Evolutionary conservation across 2,797 vertebrate species (phyloP).

Genomic region (Myotis vivesi): DNA sequence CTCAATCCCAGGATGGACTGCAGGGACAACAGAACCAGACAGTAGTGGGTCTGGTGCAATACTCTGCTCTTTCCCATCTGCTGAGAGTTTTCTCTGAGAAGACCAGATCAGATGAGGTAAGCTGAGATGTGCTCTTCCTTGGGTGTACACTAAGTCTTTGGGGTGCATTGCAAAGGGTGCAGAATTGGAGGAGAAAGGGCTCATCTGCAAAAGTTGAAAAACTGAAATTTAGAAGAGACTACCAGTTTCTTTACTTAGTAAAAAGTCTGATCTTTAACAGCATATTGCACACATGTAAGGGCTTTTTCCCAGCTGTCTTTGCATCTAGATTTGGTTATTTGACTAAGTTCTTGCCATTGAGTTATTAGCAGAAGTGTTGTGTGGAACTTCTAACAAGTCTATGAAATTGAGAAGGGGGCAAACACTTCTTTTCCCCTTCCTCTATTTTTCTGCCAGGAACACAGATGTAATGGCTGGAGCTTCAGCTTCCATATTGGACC

Average conservation of each 20-base stretch:
- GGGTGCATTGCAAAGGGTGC: background rate
- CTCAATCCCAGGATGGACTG: background rate
- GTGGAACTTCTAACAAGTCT: background rate
- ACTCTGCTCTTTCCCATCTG: background rate
- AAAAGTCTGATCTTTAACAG: background rate
- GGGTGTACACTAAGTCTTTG: no score
- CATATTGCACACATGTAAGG: background rate
- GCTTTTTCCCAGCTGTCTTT: background rate
- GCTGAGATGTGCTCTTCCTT: background rate
- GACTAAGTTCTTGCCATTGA: background rate
- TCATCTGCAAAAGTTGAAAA: background rate
- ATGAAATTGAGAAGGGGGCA: background rate
- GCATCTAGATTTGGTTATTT: background rate
- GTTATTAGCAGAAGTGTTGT: background rate
- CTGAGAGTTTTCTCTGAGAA: background rate
- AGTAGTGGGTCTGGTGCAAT: background rate
- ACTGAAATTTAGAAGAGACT: background rate
- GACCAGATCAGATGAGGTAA: background rate
- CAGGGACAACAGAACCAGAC: background rate
- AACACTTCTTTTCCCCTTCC: background rate
- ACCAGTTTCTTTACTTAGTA: background rate
- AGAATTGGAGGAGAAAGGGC: background rate
- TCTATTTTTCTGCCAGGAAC: background rate
- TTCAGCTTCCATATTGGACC: background rate
- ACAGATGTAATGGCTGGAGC: background rate